Evolutionary conservation across 2,888 invertebrate genomes (phyloP).

Genomic region (Metopia argyrocephala): DNA sequence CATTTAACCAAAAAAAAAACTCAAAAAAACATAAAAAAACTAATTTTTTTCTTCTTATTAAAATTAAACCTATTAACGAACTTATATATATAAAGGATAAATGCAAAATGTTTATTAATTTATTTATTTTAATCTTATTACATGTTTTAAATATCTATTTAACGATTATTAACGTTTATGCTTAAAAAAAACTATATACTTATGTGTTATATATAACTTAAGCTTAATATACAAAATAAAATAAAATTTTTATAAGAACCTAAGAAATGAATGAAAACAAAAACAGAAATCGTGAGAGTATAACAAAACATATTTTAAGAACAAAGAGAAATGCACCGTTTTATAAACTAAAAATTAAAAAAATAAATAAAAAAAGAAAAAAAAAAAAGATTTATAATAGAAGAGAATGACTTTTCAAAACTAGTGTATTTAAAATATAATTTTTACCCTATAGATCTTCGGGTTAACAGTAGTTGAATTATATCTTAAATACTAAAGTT

Average conservation of each 20-base stretch:
- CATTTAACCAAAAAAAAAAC: constrained; percentile 10
- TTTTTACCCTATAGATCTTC: constrained; percentile 7
- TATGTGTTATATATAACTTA: neutral
- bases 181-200: constrained; percentile 1
- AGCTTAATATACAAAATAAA: constrained; percentile 29
- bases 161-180: constrained; percentile 50
- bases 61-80: constrained; percentile 55
- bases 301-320: neutral
- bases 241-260: constrained; percentile 35
- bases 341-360: neutral
- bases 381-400: neutral
- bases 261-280: neutral
- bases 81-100: constrained; percentile 26
- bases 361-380: neutral
- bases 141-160: constrained; percentile 39
- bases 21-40: too few relatives aligned
- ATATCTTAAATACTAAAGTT: constrained; percentile 30
- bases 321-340: constrained; percentile 35
- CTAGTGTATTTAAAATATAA: constrained; percentile 34
- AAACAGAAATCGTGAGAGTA: constrained; percentile 29
- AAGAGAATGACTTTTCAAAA: neutral
- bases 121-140: constrained; percentile 30
- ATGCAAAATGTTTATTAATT: too few relatives aligned
- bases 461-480: neutral
- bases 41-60: constrained; percentile 43